phyloP scores from a whole-genome alignment of 2,797 vertebrate genomes.

The Pangasius mekongensis region DNA sequence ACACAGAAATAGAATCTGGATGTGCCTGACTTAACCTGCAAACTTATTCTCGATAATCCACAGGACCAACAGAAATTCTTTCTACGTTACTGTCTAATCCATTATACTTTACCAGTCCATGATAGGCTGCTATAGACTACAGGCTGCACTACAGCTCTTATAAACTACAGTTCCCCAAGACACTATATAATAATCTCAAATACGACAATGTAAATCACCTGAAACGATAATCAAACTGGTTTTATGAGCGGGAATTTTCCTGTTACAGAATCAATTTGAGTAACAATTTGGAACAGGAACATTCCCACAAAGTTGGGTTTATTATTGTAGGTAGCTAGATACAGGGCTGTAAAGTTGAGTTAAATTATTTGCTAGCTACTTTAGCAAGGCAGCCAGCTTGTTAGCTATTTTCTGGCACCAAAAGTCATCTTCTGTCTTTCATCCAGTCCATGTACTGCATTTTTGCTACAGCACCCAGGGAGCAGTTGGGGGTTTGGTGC shows the following conservation, averaged over 20 bases:
- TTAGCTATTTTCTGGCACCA: background rate
- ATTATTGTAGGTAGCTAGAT: background rate
- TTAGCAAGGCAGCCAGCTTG: background rate
- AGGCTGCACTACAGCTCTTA: background rate
- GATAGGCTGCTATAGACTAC: background rate
- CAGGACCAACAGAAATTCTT: slow-evolving; percentile 8
- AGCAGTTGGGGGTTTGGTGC: too few relatives aligned
- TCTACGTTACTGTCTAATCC: background rate
- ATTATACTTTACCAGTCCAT: background rate
- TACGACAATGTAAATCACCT: background rate
- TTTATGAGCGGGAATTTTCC: background rate
- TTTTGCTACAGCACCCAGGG: too few relatives aligned
- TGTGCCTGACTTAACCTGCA: slow-evolving; percentile 12
- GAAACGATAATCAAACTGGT: background rate
- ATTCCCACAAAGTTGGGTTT: background rate
- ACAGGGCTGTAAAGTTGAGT: background rate
- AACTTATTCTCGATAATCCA: slow-evolving; percentile 18
- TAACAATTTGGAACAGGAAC: background rate
- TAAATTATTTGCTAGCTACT: background rate
- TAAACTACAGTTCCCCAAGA: background rate
- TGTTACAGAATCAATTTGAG: background rate
- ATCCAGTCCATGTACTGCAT: background rate
- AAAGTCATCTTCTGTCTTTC: background rate
- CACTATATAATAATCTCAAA: background rate
- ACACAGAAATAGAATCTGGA: slow-evolving; percentile 33